A percentile compares a stretch with the other conserved stretches of the same genome.
Conservation (phyloP, 1,140 invertebrate species). For the Saccostrea cuccullata region DNA sequence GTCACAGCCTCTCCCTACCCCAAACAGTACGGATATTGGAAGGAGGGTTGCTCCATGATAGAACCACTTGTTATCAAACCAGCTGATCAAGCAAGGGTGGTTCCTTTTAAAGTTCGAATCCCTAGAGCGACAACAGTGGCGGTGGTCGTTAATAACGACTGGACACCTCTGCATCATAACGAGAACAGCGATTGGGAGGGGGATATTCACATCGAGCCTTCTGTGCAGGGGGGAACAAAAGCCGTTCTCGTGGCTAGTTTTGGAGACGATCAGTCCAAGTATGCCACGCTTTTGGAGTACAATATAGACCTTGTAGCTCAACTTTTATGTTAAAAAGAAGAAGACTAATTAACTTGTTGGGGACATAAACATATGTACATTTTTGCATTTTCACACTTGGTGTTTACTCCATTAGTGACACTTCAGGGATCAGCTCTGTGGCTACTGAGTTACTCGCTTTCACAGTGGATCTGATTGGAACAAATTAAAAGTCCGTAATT, state of each 20-base stretch:
- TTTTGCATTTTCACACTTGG: no score
- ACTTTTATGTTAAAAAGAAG: no score
- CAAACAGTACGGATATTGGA: constrained; percentile 78
- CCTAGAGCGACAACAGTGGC: constrained; percentile 75
- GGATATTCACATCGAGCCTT: constrained; percentile 61
- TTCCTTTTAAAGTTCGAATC: constrained; percentile 71
- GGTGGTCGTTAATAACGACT: constrained; percentile 74
- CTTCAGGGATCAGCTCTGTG: no score
- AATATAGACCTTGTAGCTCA: constrained; percentile 50
- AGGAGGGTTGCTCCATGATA: constrained; percentile 77
- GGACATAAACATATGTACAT: no score
- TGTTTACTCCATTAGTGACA: no score
- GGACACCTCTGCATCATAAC: constrained; percentile 69
- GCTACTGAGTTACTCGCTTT: no score
- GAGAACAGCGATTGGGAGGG: constrained; percentile 73
- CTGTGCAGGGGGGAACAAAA: constrained; percentile 65
- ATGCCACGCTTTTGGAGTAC: constrained; percentile 76
- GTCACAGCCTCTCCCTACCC: constrained; percentile 69
- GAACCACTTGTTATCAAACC: constrained; percentile 70
- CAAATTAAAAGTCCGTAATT: no score
- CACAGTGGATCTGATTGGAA: no score
- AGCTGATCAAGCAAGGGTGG: constrained; percentile 53
- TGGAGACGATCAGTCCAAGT: constrained; percentile 72
- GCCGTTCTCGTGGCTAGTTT: constrained; percentile 76
- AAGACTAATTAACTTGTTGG: no score